A percentile compares a stretch with the other conserved stretches of the same genome.
phyloP scores from a whole-genome alignment of 1,140 invertebrate species.

The Belonocnema kinseyi region DNA sequence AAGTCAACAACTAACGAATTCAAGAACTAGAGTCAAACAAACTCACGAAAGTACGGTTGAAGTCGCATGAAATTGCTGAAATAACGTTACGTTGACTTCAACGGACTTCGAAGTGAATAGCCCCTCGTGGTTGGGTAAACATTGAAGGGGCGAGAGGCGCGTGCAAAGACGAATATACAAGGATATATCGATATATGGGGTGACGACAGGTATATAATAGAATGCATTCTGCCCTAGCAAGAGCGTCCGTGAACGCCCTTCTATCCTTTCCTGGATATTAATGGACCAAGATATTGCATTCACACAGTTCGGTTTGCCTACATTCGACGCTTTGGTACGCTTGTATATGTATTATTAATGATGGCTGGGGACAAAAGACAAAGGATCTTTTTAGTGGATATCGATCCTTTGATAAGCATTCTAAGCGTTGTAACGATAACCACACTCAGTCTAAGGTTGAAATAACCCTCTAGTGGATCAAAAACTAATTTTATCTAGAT shows the following conservation, averaged over 20 bases:
- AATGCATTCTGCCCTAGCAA: slow-evolving; percentile 51
- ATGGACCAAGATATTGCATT: slow-evolving; percentile 67
- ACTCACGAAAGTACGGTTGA: too few species aligned
- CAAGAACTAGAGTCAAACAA: too few species aligned
- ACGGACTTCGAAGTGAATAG: too few species aligned
- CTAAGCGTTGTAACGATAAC: too few species aligned
- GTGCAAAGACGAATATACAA: slow-evolving; percentile 30
- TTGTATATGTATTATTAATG: slow-evolving; percentile 56
- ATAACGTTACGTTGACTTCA: too few species aligned
- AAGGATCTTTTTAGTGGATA: not conserved
- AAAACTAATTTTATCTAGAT: too few species aligned
- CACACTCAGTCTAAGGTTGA: too few species aligned
- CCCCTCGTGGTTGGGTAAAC: not conserved
- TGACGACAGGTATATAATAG: slow-evolving; percentile 57
- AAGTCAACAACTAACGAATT: too few species aligned
- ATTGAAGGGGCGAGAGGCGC: slow-evolving; percentile 5
- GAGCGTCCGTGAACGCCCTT: slow-evolving; percentile 45
- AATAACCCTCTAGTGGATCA: too few species aligned
- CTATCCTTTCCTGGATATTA: slow-evolving; percentile 63
- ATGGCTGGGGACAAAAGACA: slow-evolving; percentile 46
- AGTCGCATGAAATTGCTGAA: too few species aligned
- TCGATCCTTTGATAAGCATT: too few species aligned
- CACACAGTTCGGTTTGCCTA: slow-evolving; percentile 43
- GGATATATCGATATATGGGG: slow-evolving; percentile 50
- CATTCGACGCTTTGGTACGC: slow-evolving; percentile 18